phyloP scores from a whole-genome alignment of 92 coral and sea anemone genomes.

The Porites divaricata region DNA sequence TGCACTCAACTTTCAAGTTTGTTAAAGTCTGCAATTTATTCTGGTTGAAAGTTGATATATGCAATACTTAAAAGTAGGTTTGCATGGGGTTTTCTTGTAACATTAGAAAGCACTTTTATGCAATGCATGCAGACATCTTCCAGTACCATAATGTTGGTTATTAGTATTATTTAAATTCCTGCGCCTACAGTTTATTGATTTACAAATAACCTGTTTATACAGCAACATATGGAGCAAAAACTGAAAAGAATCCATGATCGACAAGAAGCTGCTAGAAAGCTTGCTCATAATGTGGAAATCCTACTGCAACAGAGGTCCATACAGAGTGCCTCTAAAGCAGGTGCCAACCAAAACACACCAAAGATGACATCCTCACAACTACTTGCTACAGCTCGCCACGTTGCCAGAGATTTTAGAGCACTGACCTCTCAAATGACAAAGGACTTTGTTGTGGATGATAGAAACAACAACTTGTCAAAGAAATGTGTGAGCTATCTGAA shows the following conservation, averaged over 20 bases:
- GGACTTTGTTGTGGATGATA: constrained; percentile 74
- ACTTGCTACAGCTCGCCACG: constrained; percentile 80
- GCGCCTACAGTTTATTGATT: not conserved
- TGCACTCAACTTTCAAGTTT: too few relatives aligned
- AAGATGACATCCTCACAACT: constrained; percentile 69
- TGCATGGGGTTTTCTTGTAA: too few relatives aligned
- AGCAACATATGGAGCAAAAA: constrained; percentile 83
- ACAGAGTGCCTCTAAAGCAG: constrained; percentile 40
- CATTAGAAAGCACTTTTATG: too few relatives aligned
- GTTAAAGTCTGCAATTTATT: too few relatives aligned
- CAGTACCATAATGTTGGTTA: not conserved
- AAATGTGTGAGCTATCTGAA: not conserved
- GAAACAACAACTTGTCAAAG: constrained; percentile 31
- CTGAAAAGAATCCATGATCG: constrained; percentile 90
- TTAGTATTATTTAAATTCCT: not conserved
- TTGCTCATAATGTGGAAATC: constrained; percentile 86
- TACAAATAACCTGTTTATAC: not conserved
- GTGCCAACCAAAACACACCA: constrained; percentile 16
- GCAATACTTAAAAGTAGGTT: too few relatives aligned
- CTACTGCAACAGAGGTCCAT: constrained; percentile 84
- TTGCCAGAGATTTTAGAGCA: constrained; percentile 70
- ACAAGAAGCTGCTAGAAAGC: constrained; percentile 91
- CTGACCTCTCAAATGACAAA: constrained; percentile 67
- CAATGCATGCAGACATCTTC: too few relatives aligned
- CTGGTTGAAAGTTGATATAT: too few relatives aligned